Base-by-base conservation (phyloP, 2,797 vertebrate species). In the Erethizon dorsatum region DNA sequence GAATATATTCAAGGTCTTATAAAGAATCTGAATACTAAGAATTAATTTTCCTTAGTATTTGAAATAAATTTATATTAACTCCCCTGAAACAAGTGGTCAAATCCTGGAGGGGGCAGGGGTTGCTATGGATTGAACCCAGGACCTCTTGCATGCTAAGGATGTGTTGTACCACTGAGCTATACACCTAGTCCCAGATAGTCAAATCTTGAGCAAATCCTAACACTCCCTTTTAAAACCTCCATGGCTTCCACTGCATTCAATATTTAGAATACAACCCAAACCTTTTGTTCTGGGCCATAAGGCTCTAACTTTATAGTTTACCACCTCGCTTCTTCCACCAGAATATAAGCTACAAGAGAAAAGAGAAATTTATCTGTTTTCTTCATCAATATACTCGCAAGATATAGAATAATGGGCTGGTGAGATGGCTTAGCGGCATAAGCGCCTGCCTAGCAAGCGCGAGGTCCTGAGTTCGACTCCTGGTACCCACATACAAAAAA, bases 1-100 rank as follows among this genome's bases (percentile, higher is more conserved):
- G 87, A 93, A 90, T 79, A 83, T 57, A 73, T 50, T 88, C 41
- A 75, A 17, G 52, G 22, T 33, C 65, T 89, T 65, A 75, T 24
- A 91, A 59, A 79, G 37, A 90, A 94, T 82, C n/a, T 92, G 82
- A 96, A 95, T 63, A 33, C 8, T 92, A 85, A 96, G 52, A 85
- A 83, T 52, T 90, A 54, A 78, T 79, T 82, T 65, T 56, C 31
- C 33, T 90, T 41, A 24, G 24, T 37, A 57, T 65, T 33, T 56
- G 47, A 88, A 88, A 28, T 54, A 93, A 83, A 93, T 93, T 41
- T 90, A 57, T 52, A 20, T 91, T 90, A 78, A 54, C 20, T 97
- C 95, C 89, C 73, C 89, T 71, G 56, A 97, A 24, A 92, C 37
- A 90, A 5, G 18, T 5, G 79, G 20, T 57, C 31, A 52, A 17